Base-by-base conservation (phyloP, 2,888 invertebrate genomes). In the Nipponacmea schrenckii region DNA sequence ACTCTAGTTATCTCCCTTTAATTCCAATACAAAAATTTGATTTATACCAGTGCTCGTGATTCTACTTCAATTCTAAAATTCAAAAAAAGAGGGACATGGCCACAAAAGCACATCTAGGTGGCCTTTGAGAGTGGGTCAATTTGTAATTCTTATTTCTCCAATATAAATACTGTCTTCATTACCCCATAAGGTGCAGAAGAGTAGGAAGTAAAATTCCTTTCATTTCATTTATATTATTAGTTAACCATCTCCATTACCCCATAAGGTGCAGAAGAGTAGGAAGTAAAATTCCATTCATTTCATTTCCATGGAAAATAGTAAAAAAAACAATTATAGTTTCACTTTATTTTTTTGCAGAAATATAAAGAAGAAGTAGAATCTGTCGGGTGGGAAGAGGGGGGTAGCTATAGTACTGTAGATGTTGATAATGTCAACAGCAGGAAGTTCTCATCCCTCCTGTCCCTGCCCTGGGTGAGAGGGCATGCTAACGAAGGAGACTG, bases 401-500 rank as follows among this genome's bases (percentile, higher is more conserved):
- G 80, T 1, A 71, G 69, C 1, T 87, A 81, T 74, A 86, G 86
- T 73, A 64, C 31, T 2, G 81, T 86, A 1, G 85, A 87, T 76
- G 83, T 84, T 2, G 85, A 85, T 24, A 73, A 69, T 1, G 84
- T 87, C 14, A 86, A 87, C 66, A 75, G 82, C 68, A 39, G 77
- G 8, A 77, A 76, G 64, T 86, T 80, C 70, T 82, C 84, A 7
- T 75, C 73, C 1, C 69, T 87, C 0, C 64, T 71, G 20, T 64
- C 78, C 46, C 71, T 84, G 1, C 82, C 84, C 1, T 86, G 84
- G 83, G 76, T 78, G 65, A 72, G 77, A 56, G 83, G 79, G 1
- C 75, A 74, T 12, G 74, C 87, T 72, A 74, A 74, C 12, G 81
- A 82, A 70, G 87, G 87, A 63, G 87, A 87, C 77, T 87, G 87